These are phyloP conservation scores for Mimumesa dahlbomi DNA, from an alignment of 2,888 invertebrate genomes.

Conservation along the genomic window DNA sequence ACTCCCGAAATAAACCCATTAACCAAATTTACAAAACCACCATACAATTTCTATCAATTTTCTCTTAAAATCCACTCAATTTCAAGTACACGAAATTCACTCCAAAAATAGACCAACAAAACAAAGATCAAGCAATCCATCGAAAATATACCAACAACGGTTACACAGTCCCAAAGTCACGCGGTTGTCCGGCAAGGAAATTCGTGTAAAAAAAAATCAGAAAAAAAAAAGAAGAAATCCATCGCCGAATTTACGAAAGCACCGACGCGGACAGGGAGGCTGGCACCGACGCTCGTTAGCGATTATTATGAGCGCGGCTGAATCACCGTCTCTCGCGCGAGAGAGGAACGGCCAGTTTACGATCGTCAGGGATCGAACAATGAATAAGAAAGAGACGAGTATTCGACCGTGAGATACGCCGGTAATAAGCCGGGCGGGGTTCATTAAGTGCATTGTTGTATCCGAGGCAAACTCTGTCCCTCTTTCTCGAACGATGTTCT, in stretches of 20 bases:
- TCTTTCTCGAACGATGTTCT: slow-evolving; percentile 16
- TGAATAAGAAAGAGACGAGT: slow-evolving; percentile 65
- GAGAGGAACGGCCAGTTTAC: slow-evolving; percentile 61
- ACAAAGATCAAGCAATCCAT: no score
- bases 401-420: slow-evolving; percentile 72
- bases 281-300: slow-evolving; percentile 59
- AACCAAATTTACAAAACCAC: no score
- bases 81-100: no score
- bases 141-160: no score
- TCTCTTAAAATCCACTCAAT: no score
- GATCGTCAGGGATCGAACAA: slow-evolving; percentile 74
- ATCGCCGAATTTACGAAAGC: slow-evolving; percentile 54
- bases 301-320: slow-evolving; percentile 65
- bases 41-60: no score
- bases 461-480: slow-evolving; percentile 47
- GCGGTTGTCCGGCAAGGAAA: no score
- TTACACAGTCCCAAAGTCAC: no score
- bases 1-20: no score
- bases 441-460: slow-evolving; percentile 79
- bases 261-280: neutral
- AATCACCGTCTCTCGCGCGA: slow-evolving; percentile 52
- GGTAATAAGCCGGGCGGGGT: slow-evolving; percentile 76
- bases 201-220: no score
- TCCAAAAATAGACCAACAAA: no score
- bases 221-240: no score